These are phyloP conservation scores for Macroglossus sobrinus DNA, from an alignment of 2,113 vertebrate species.

Conservation along the genomic window DNA sequence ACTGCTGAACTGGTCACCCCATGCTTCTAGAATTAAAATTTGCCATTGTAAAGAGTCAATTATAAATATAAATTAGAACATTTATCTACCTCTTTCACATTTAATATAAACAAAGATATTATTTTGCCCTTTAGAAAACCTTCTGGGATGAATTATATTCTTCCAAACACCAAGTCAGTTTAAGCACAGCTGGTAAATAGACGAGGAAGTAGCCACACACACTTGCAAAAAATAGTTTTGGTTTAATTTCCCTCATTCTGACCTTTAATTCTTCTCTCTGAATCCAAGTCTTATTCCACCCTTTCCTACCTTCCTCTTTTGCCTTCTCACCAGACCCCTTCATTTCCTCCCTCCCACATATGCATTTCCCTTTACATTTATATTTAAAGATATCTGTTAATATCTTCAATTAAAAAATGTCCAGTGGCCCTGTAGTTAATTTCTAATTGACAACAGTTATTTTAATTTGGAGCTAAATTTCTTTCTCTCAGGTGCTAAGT, in stretches of 20 bases:
- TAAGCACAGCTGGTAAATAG: constrained; percentile 31
- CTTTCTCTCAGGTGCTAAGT: constrained; percentile 5
- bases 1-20: accelerated
- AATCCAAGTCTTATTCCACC: background rate
- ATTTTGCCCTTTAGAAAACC: constrained; percentile 38
- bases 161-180: constrained; percentile 37
- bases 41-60: constrained; percentile 23
- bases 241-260: background rate
- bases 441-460: constrained; percentile 28
- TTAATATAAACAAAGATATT: constrained; percentile 57
- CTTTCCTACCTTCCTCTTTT: background rate
- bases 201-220: background rate
- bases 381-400: background rate
- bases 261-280: background rate
- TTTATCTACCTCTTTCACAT: constrained; percentile 56
- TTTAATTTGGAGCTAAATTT: constrained; percentile 17
- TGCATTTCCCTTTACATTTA: background rate
- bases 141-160: constrained; percentile 46
- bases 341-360: background rate
- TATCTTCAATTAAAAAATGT: background rate
- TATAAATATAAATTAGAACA: constrained; percentile 57
- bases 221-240: background rate
- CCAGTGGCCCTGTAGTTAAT: background rate
- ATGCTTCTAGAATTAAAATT: background rate
- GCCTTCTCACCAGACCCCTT: background rate